phyloP scores from a whole-genome alignment of 1,140 invertebrate genomes.

The Pseudomyrmex cubaensis region DNA sequence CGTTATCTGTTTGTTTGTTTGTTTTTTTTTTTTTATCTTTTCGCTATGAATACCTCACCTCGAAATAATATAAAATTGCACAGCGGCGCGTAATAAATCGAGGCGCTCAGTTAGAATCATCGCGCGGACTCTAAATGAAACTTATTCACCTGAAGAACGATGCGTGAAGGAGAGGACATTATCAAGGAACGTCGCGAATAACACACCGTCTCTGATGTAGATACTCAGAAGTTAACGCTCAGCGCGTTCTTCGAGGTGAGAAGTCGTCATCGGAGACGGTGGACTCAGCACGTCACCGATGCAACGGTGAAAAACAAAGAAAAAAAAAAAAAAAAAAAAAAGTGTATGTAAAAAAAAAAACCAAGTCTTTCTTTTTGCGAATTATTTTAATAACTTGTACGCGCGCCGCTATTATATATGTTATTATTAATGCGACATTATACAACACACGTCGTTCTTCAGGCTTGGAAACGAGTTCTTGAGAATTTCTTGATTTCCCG shows the following conservation, averaged over 20 bases:
- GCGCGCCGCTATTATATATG: no score
- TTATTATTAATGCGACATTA: no score
- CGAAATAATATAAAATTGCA: not conserved
- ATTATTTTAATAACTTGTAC: no score
- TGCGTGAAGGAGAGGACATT: constrained; percentile 18
- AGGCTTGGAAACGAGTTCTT: no score
- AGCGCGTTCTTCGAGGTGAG: constrained; percentile 73
- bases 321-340: constrained; percentile 52
- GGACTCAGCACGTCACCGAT: constrained; percentile 20
- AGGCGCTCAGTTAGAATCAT: not conserved
- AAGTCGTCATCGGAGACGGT: constrained; percentile 40
- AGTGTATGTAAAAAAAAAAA: constrained; percentile 66
- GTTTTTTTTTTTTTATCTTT: no score
- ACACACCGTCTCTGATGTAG: constrained; percentile 69
- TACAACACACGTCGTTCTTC: no score
- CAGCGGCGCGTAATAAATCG: not conserved
- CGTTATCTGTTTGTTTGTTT: no score
- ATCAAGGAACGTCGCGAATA: constrained; percentile 62
- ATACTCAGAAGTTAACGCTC: constrained; percentile 78
- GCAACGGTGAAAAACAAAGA: not conserved
- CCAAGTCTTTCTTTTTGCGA: constrained; percentile 53
- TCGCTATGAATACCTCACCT: not conserved
- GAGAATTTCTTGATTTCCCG: no score
- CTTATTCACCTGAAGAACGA: not conserved
- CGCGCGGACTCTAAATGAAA: not conserved